Evolutionary conservation across 2,113 vertebrate species (phyloP).

Genomic region (Trinectes maculatus): DNA sequence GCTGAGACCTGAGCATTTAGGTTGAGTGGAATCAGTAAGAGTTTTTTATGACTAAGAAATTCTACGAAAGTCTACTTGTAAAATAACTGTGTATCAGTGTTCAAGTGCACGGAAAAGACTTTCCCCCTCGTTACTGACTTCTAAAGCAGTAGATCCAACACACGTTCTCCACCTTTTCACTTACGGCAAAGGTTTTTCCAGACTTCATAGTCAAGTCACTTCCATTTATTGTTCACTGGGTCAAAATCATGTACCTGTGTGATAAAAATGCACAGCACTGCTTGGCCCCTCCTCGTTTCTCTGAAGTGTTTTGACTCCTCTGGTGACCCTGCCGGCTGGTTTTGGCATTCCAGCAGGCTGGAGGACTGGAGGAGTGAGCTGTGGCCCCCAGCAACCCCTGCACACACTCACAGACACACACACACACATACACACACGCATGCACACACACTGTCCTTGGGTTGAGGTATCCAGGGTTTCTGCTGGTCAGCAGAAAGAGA

Average conservation of each 20-base stretch:
- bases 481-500: conserved; percentile 85
- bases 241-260: conserved; percentile 53
- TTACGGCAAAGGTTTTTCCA: conserved; percentile 16
- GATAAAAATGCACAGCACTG: conserved; percentile 71
- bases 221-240: conserved; percentile 47
- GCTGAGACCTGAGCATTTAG: too few species aligned
- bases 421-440: conserved; percentile 42
- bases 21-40: too few species aligned
- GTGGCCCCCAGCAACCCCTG: conserved; percentile 46
- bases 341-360: conserved; percentile 82
- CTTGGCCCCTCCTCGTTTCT: conserved; percentile 62
- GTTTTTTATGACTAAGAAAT: background rate
- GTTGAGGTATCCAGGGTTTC: conserved; percentile 71
- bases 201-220: conserved; percentile 46
- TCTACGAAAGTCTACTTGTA: background rate
- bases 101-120: conserved; percentile 6
- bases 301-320: conserved; percentile 73
- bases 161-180: conserved; percentile 50
- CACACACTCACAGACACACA: conserved; percentile 30
- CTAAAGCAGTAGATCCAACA: conserved; percentile 18
- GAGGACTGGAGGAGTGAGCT: conserved; percentile 71
- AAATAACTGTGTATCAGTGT: conserved; percentile 15
- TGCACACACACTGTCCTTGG: conserved; percentile 77
- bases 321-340: conserved; percentile 82
- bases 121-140: conserved; percentile 19